Evolutionary conservation across 2,113 vertebrate species (phyloP), one percentile per base, ranked within the genome.

Genomic region (Leiothrix lutea): DNA sequence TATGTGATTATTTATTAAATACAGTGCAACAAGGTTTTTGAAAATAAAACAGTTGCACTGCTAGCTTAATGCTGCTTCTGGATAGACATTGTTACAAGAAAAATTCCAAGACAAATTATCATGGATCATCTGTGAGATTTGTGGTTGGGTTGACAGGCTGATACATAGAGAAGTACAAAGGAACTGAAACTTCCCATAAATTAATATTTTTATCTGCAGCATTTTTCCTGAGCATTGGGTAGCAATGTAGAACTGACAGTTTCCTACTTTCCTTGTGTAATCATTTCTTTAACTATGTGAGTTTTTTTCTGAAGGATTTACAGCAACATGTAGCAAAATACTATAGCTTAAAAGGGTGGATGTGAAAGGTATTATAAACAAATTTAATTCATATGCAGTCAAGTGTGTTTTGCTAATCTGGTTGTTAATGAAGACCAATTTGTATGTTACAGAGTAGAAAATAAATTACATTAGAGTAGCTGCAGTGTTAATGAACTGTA

Each of bases 21-120:
- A 82, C 20, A 53, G 2, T 31, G 17, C 48, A 72, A 94, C 73
- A 88, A 62, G 44, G 66, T 93, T n/a, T 95, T 92, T 97, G 94
- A 89, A 97, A 97, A 95, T 89, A 90, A 92, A 97, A 58, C 23
- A 10, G 33, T 82, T 67, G 20, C 87, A 44, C 48, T 88, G 71
- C 83, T 84, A 83, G 67, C 69, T 94, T 81, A 78, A 57, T 72
- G 54, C 56, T 84, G 24, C 75, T 65, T 24, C 88, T 83, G 60
- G 66, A 74, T 83, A 69, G 73, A 91, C 54, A 58, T 29, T 90
- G 42, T 94, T 23, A 3, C 6, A 28, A 84, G 73, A 78, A 83
- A 84, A 96, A 90, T 80, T 92, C 45, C 60, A 67, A 65, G 89
- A 93, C 36, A 86, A 91, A 77, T 96, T 80, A 67, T 86, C 51